Percentiles rank a stretch among this genome's conserved stretches.
These are phyloP conservation scores for Mesochorus sp. DNA, from an alignment of 2,888 invertebrate genomes.

Conservation along the genomic window DNA sequence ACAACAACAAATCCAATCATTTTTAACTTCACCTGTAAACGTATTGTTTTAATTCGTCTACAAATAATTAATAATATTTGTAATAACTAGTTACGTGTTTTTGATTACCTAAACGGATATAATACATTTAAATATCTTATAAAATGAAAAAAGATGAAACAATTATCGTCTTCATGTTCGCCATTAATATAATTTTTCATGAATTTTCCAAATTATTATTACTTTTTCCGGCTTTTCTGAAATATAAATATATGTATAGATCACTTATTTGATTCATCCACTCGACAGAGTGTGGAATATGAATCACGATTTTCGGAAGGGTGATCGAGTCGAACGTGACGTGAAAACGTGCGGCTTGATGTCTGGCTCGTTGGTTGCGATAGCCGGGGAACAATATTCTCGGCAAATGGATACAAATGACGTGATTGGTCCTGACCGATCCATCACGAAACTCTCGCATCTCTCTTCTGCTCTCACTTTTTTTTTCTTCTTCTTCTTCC, in stretches of 20 bases:
- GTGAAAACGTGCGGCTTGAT: slow-evolving; percentile 59
- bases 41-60: too few relatives aligned
- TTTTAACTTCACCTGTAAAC: neutral
- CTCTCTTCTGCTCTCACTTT: slow-evolving; percentile 11
- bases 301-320: slow-evolving; percentile 60
- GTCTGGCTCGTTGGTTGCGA: slow-evolving; percentile 57
- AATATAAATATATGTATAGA: too few relatives aligned
- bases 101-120: too few relatives aligned
- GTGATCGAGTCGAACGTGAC: slow-evolving; percentile 60
- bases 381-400: slow-evolving; percentile 73
- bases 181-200: slow-evolving; percentile 15
- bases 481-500: slow-evolving; percentile 40
- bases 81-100: too few relatives aligned
- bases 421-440: slow-evolving; percentile 76
- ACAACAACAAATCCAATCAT: neutral
- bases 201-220: slow-evolving; percentile 34
- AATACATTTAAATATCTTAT: neutral
- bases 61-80: too few relatives aligned
- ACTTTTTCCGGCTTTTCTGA: slow-evolving; percentile 28
- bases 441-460: slow-evolving; percentile 69
- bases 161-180: neutral
- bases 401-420: slow-evolving; percentile 78
- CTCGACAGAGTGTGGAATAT: slow-evolving; percentile 57
- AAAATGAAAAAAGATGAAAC: neutral
- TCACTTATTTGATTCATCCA: slow-evolving; percentile 56